These are phyloP conservation scores for Odocoileus hemionus DNA, from an alignment of 2,113 vertebrate species.

Conservation along the genomic window DNA sequence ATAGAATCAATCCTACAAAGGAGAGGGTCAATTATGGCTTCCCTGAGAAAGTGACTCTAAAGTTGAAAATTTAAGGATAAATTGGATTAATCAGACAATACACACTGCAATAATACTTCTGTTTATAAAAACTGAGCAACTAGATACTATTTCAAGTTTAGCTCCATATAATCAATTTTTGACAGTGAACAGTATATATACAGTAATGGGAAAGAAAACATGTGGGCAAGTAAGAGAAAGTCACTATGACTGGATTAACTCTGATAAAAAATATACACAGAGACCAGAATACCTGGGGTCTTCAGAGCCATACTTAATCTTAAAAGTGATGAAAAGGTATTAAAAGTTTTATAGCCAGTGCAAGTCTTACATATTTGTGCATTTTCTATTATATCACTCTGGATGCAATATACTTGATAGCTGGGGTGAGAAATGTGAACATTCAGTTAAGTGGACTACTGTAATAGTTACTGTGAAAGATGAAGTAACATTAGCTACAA, in stretches of 20 bases:
- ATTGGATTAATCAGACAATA: background rate
- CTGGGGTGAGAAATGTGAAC: background rate
- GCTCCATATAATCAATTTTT: background rate
- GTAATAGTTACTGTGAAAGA: background rate
- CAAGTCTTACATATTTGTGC: background rate
- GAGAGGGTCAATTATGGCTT: background rate
- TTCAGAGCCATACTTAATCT: background rate
- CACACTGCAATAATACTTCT: background rate
- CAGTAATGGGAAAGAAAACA: background rate
- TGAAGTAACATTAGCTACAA: background rate
- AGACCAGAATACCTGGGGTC: background rate
- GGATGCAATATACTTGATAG: background rate
- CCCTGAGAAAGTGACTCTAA: background rate
- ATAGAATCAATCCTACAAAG: background rate
- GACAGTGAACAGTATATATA: background rate
- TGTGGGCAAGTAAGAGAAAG: background rate
- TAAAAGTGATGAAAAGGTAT: background rate
- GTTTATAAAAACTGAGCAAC: background rate
- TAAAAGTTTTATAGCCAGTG: background rate
- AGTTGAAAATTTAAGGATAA: background rate
- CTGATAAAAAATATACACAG: background rate
- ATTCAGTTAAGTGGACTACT: background rate
- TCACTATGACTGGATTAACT: background rate
- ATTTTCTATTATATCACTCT: background rate
- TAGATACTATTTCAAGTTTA: background rate